Conservation (phyloP, 1,140 invertebrate genomes). For the Drosophila insularis region DNA sequence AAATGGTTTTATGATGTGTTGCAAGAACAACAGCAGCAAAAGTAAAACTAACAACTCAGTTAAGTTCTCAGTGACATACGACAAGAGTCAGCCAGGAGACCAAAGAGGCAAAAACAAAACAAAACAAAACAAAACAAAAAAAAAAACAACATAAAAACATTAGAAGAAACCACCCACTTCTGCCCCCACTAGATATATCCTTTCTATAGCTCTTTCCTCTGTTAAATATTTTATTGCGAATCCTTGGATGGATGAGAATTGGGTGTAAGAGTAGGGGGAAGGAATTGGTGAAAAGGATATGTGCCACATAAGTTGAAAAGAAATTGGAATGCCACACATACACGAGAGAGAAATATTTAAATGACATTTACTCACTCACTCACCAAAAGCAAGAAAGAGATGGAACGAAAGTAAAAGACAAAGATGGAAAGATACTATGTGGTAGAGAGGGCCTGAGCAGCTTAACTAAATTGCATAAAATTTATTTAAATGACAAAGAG, state of each 20-base stretch:
- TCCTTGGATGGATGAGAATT: background rate
- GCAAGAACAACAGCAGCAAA: constrained; percentile 36
- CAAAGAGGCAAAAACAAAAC: constrained; percentile 24
- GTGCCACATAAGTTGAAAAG: constrained; percentile 61
- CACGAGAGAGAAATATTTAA: constrained; percentile 69
- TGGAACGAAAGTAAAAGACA: background rate
- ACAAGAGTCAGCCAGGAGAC: constrained; percentile 51
- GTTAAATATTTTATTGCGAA: constrained; percentile 73
- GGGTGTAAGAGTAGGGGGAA: constrained; percentile 1
- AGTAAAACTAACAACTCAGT: constrained; percentile 77
- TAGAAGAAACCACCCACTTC: constrained; percentile 40
- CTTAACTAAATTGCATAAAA: constrained; percentile 81
- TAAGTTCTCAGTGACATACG: constrained; percentile 74
- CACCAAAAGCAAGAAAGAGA: constrained; percentile 10
- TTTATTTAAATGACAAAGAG: constrained; percentile 72
- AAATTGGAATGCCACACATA: constrained; percentile 79
- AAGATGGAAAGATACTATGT: background rate
- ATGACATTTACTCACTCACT: constrained; percentile 78
- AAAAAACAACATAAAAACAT: constrained; percentile 47
- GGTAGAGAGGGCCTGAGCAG: constrained; percentile 34
- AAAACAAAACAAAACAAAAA: constrained; percentile 3
- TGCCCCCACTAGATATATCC: background rate
- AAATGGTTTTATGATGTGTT: constrained; percentile 72
- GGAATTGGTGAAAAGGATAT: constrained; percentile 49
- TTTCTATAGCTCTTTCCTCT: constrained; percentile 7